Evolutionary conservation across 1,140 invertebrate species (phyloP).

Genomic region (Drosophila simulans): DNA sequence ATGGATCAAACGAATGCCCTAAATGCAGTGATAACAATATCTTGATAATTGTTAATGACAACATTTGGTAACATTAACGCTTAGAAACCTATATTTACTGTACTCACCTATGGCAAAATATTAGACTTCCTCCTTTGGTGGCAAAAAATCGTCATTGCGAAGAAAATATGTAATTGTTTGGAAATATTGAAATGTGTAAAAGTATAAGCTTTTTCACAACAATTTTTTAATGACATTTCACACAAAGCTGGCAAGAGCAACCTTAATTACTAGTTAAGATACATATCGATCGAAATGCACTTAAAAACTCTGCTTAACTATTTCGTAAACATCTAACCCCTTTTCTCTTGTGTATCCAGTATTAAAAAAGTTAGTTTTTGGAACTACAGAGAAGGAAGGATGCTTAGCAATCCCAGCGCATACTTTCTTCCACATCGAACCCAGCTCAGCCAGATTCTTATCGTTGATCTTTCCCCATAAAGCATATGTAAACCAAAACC

Average conservation of each 20-base stretch:
- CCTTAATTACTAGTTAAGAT: too few species aligned
- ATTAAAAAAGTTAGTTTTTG: background rate
- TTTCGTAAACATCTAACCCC: too few species aligned
- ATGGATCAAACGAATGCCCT: too few species aligned
- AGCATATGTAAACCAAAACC: slow-evolving; percentile 45
- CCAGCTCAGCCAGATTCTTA: slow-evolving; percentile 38
- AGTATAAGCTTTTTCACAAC: background rate
- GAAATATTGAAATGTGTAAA: slow-evolving; percentile 14
- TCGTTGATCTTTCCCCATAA: slow-evolving; percentile 57
- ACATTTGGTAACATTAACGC: too few species aligned
- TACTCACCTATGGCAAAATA: slow-evolving; percentile 3
- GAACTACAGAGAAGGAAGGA: background rate
- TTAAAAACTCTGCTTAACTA: too few species aligned
- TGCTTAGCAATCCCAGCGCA: slow-evolving; percentile 2
- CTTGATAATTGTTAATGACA: too few species aligned
- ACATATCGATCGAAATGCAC: too few species aligned
- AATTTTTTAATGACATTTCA: background rate
- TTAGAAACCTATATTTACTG: too few species aligned
- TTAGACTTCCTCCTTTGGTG: background rate
- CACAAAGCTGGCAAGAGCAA: background rate
- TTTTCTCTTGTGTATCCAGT: too few species aligned
- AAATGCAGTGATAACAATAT: too few species aligned
- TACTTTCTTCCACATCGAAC: slow-evolving; percentile 45
- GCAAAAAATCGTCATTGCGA: slow-evolving; percentile 5
- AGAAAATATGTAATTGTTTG: background rate